Conservation (phyloP, 2,797 vertebrate genomes). For the Mastacembelus armatus region DNA sequence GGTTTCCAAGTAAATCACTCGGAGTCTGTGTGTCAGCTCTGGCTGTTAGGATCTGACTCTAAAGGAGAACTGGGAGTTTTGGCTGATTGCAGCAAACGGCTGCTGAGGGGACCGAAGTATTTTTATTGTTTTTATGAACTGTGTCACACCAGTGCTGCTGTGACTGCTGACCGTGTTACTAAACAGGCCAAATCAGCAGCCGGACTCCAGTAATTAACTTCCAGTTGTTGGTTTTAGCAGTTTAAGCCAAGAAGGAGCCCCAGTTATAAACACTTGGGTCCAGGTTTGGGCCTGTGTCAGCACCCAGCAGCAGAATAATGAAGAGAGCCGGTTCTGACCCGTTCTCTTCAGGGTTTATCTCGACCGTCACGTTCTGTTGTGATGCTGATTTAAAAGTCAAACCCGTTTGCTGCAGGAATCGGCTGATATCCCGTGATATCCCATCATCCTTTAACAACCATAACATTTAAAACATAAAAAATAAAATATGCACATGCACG, state of each 20-base stretch:
- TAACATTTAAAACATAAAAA: constrained; percentile 42
- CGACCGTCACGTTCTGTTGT: constrained; percentile 2
- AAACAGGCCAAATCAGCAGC: no score
- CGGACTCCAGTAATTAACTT: background rate
- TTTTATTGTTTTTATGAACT: no score
- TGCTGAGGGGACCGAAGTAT: no score
- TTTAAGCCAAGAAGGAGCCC: background rate
- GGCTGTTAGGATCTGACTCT: no score
- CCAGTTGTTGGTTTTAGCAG: background rate
- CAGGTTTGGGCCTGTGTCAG: background rate
- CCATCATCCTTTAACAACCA: constrained; percentile 25
- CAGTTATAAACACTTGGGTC: background rate
- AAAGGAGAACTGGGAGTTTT: no score
- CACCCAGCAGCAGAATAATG: background rate
- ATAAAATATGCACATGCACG: constrained; percentile 37
- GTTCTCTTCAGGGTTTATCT: constrained; percentile 5
- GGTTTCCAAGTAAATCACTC: no score
- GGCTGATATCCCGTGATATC: constrained; percentile 28
- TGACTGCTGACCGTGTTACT: no score
- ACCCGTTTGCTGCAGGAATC: background rate
- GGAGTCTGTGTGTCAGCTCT: no score
- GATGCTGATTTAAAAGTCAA: constrained; percentile 43
- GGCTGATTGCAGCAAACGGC: no score
- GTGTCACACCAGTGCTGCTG: no score
- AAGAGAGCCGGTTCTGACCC: accelerated